These are phyloP conservation scores for Operophtera brumata DNA, from an alignment of 2,888 invertebrate species.

Conservation along the genomic window DNA sequence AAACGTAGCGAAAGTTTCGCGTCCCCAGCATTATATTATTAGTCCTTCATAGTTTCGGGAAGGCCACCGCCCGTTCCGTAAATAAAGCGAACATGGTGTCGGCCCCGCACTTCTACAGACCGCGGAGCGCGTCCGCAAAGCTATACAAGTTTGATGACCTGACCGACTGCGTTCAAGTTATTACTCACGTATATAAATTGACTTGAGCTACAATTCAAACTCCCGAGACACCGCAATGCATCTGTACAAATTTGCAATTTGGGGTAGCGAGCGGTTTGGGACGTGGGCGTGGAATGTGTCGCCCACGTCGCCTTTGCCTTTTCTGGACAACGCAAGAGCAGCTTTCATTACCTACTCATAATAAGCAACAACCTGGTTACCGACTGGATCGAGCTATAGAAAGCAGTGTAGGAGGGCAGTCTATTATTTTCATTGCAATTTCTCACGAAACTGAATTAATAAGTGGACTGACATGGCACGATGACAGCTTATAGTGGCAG, in stretches of 20 bases:
- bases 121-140: slow-evolving; percentile 35
- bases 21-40: slow-evolving; percentile 40
- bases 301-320: slow-evolving; percentile 49
- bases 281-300: slow-evolving; percentile 41
- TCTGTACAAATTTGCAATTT: slow-evolving; percentile 27
- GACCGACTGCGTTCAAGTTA: slow-evolving; percentile 37
- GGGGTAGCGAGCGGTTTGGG: slow-evolving; percentile 25
- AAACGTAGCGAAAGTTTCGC: slow-evolving; percentile 39
- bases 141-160: slow-evolving; percentile 54
- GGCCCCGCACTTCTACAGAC: slow-evolving; percentile 39
- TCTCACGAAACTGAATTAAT: slow-evolving; percentile 33
- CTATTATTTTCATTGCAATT: slow-evolving; percentile 39
- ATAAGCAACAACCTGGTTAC: slow-evolving; percentile 35
- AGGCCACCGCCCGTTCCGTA: slow-evolving; percentile 44
- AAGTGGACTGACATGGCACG: slow-evolving; percentile 28
- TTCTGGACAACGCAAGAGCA: slow-evolving; percentile 48
- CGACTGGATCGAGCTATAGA: slow-evolving; percentile 41
- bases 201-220: slow-evolving; percentile 17
- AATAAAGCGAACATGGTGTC: slow-evolving; percentile 44
- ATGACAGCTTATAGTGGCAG: slow-evolving; percentile 30
- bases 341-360: slow-evolving; percentile 55
- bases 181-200: slow-evolving; percentile 34
- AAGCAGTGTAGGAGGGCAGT: slow-evolving; percentile 64
- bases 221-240: slow-evolving; percentile 16
- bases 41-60: slow-evolving; percentile 34